These are phyloP conservation scores for Procavia capensis DNA, from an alignment of 2,113 vertebrate genomes.

Conservation along the genomic window DNA sequence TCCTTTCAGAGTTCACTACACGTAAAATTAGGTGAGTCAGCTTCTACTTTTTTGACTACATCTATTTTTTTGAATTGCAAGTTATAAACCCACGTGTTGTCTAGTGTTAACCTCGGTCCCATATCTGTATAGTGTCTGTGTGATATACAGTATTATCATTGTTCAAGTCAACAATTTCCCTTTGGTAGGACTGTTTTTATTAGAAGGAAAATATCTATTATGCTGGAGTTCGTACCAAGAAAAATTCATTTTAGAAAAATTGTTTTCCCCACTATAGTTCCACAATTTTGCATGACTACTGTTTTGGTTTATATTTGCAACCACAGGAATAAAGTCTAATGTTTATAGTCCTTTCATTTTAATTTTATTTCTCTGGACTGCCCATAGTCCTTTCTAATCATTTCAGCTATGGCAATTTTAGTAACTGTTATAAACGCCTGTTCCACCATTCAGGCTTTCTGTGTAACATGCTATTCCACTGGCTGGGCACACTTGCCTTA, in stretches of 20 bases:
- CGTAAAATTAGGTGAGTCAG: not conserved
- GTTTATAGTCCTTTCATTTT: slow-evolving; percentile 64
- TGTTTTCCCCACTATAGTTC: slow-evolving; percentile 52
- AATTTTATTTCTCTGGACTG: slow-evolving; percentile 68
- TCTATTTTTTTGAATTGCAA: not conserved
- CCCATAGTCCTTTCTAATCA: slow-evolving; percentile 63
- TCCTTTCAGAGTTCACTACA: slow-evolving; percentile 9
- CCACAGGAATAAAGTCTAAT: slow-evolving; percentile 64
- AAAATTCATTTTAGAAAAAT: slow-evolving; percentile 68
- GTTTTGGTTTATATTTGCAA: slow-evolving; percentile 63
- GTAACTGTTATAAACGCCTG: slow-evolving; percentile 41
- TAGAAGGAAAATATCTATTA: slow-evolving; percentile 28
- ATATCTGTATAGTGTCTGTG: not conserved
- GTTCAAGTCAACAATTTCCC: slow-evolving; percentile 44
- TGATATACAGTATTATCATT: not conserved
- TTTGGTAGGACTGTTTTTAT: not conserved
- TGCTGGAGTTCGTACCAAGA: slow-evolving; percentile 13
- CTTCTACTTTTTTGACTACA: not conserved
- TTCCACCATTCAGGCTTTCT: not conserved
- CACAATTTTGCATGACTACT: slow-evolving; percentile 59
- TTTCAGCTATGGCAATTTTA: slow-evolving; percentile 53
- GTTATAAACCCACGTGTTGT: not conserved
- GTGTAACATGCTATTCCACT: not conserved
- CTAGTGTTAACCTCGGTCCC: not conserved
- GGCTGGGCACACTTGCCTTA: not conserved